Evolutionary conservation across 1,140 invertebrate species (phyloP), one percentile per base, ranked within the genome.

Genomic region (Lepidurus couesii): DNA sequence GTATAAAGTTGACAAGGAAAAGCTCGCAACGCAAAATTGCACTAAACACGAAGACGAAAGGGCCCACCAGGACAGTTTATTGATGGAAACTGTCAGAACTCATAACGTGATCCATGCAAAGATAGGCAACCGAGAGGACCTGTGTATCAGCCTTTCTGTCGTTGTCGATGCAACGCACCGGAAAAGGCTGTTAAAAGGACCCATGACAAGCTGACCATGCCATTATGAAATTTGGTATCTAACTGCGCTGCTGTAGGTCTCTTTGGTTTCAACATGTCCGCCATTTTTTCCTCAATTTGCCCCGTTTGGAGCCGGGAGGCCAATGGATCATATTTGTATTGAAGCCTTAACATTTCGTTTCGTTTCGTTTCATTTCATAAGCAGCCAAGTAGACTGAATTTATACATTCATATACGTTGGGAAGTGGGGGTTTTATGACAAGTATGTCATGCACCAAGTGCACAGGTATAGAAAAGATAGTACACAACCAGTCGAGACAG

Each of bases 241-340:
- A 78, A 43, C 47, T 76, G 44, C 21, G 65, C 75, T 75, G 42
- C 75, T 75, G 75, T 75, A 44, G 42, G 75, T 75, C 16, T 75
- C 34, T 44, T 75, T 75, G 10, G 24, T 44, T 65, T 65, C 16
- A 65, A 65, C 53, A 65, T 13, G 53, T 21, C 53, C 16, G 53
- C 53, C 16, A 21, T 13, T 21, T 65, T 65, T 65, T 13, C 53
- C 21, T 65, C 16, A 65, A n/a, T n/a, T 65, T 5, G 16, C 8
- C 16, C 16, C 75, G 75, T n/a, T 75, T 7, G 24, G n/a, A 34
- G 34, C 34, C 34, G 34, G 34, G 34, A 34, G 26, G 34, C 34
- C 34, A 34, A 34, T 34, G 34, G 34, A 34, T 34, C 34, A 34
- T 34, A 34, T 34, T 34, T 34, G 34, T 34, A 34, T 34, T 3